These are phyloP conservation scores for Anodontia alba DNA, from an alignment of 2,888 invertebrate species.

Conservation along the genomic window DNA sequence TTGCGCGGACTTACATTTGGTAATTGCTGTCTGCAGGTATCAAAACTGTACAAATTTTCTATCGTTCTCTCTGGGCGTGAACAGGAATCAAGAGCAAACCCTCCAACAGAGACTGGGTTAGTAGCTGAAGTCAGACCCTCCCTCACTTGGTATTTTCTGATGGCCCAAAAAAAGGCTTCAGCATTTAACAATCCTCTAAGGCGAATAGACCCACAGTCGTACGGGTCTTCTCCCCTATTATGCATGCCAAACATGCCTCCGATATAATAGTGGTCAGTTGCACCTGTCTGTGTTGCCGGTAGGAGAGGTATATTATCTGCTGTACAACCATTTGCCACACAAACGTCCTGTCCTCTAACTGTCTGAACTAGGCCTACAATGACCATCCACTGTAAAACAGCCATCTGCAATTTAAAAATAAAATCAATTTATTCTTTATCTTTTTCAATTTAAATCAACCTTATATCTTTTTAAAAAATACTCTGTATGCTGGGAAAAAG, in stretches of 20 bases:
- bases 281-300: slow-evolving; percentile 1
- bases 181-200: slow-evolving; percentile 79
- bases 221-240: slow-evolving; percentile 57
- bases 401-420: slow-evolving; percentile 46
- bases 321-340: slow-evolving; percentile 41
- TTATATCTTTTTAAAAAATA: too few species aligned
- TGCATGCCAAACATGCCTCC: slow-evolving; percentile 79
- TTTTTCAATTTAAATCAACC: too few species aligned
- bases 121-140: slow-evolving; percentile 15
- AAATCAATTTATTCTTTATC: too few species aligned
- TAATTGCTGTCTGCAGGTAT: slow-evolving; percentile 70
- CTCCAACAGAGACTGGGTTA: slow-evolving; percentile 70
- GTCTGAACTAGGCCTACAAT: slow-evolving; percentile 15
- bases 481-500: too few species aligned
- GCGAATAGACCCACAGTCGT: slow-evolving; percentile 66
- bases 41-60: slow-evolving; percentile 75
- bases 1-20: slow-evolving; percentile 69
- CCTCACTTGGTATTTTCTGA: slow-evolving; percentile 62
- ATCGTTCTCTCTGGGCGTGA: slow-evolving; percentile 63
- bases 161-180: slow-evolving; percentile 84
- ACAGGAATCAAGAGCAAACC: slow-evolving; percentile 80
- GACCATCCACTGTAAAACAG: slow-evolving; percentile 20
- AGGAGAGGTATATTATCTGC: slow-evolving; percentile 59
- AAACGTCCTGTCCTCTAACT: slow-evolving; percentile 49
- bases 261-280: slow-evolving; percentile 72